Percentiles rank a stretch among this genome's conserved stretches.
Conservation (phyloP, 2,888 invertebrate genomes). For the Xylota segnis region DNA sequence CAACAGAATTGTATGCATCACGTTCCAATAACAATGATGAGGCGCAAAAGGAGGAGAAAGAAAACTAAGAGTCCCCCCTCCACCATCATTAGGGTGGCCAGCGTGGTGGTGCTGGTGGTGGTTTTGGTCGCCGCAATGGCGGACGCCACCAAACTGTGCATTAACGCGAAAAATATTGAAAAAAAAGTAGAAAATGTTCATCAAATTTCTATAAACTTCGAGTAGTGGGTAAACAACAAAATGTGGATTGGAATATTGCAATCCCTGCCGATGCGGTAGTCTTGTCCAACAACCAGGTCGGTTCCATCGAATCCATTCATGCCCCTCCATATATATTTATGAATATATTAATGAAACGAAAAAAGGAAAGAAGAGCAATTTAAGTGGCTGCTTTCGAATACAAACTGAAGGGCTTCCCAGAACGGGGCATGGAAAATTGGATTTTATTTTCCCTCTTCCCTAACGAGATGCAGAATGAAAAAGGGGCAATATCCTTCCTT, state of each 20-base stretch:
- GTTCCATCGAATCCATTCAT: not conserved
- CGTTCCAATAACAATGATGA: slow-evolving; percentile 19
- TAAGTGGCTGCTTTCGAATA: slow-evolving; percentile 13
- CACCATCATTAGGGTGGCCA: not conserved
- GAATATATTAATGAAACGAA: slow-evolving; percentile 19
- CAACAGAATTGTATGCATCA: slow-evolving; percentile 30
- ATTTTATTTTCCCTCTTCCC: no score
- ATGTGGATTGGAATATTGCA: slow-evolving; percentile 12
- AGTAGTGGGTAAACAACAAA: slow-evolving; percentile 21
- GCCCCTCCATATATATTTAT: slow-evolving; percentile 5
- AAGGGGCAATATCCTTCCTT: not conserved
- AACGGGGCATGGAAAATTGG: not conserved
- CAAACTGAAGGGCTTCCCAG: not conserved
- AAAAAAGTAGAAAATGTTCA: not conserved
- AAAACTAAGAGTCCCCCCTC: not conserved
- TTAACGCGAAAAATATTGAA: not conserved
- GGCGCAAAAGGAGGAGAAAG: not conserved
- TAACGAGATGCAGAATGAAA: not conserved
- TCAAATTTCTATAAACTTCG: slow-evolving; percentile 22
- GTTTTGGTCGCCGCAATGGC: slow-evolving; percentile 4
- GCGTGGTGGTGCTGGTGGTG: not conserved
- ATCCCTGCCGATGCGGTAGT: slow-evolving; percentile 6
- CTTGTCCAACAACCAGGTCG: slow-evolving; percentile 1
- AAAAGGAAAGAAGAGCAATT: not conserved
- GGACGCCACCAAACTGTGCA: not conserved